Evolutionary conservation across 2,797 vertebrate genomes (phyloP).

Genomic region (Rhincodon typus): DNA sequence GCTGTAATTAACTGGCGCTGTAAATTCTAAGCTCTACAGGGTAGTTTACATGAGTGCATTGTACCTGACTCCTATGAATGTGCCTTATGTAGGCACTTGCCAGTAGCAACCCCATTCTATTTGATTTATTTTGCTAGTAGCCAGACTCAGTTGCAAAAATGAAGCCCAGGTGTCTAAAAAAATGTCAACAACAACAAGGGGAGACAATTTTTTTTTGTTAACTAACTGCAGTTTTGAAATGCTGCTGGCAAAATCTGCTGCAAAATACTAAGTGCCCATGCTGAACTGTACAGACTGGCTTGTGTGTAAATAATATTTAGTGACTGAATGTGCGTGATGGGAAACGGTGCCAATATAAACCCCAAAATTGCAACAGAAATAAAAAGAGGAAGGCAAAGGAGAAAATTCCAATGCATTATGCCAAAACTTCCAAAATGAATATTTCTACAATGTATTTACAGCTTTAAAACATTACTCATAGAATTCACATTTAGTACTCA

Average conservation of each 20-base stretch:
- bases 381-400: neutral
- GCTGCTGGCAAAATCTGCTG: neutral
- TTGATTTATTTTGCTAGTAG: neutral
- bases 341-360: neutral
- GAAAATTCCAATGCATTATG: slow-evolving; percentile 14
- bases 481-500: neutral
- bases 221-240: neutral
- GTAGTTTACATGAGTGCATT: neutral
- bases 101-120: neutral
- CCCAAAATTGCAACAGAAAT: neutral
- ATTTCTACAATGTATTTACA: neutral
- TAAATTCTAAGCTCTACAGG: slow-evolving; percentile 4
- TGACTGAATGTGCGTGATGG: neutral
- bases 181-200: neutral
- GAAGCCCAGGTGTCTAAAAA: neutral
- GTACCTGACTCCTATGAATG: neutral
- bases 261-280: neutral
- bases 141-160: neutral
- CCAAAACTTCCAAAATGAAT: neutral
- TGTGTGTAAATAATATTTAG: neutral
- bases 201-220: neutral
- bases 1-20: neutral
- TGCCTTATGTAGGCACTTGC: neutral
- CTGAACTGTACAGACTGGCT: neutral
- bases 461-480: slow-evolving; percentile 26